A percentile compares a stretch with the other conserved stretches of the same genome.
These are phyloP conservation scores for Micoletzkya japonica DNA, from an alignment of 2,888 invertebrate genomes.

Conservation along the genomic window DNA sequence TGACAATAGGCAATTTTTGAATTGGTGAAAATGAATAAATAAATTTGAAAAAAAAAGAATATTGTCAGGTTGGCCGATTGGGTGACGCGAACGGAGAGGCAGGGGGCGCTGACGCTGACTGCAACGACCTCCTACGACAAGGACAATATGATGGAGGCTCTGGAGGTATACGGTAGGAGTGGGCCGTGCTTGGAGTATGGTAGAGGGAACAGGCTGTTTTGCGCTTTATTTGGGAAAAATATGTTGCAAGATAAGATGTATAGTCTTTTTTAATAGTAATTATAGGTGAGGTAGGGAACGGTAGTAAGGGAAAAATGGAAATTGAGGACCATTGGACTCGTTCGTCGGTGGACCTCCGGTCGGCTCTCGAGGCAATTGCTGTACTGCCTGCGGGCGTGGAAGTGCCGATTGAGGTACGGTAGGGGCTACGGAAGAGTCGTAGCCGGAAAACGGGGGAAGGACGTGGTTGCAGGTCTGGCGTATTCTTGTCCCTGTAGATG, in stretches of 20 bases:
- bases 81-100: slow-evolving; percentile 9
- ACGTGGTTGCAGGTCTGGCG: neutral
- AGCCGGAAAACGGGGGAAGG: too few relatives aligned
- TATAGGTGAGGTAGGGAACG: neutral
- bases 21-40: too few relatives aligned
- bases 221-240: too few relatives aligned
- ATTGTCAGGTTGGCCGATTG: neutral
- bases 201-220: too few relatives aligned
- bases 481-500: slow-evolving; percentile 8
- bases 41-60: neutral
- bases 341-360: too few relatives aligned
- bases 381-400: too few relatives aligned
- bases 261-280: neutral
- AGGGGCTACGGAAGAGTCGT: too few relatives aligned
- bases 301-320: neutral
- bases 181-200: neutral
- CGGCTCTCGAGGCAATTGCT: too few relatives aligned
- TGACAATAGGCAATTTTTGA: too few relatives aligned
- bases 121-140: slow-evolving; percentile 10
- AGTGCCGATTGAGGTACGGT: too few relatives aligned
- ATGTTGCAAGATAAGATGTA: too few relatives aligned
- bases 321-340: neutral
- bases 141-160: neutral
- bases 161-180: slow-evolving; percentile 4
- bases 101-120: neutral